Percentiles rank a stretch among this genome's conserved stretches.
These are phyloP conservation scores for Mus spicilegus DNA, from an alignment of 2,113 vertebrate species.

Conservation along the genomic window DNA sequence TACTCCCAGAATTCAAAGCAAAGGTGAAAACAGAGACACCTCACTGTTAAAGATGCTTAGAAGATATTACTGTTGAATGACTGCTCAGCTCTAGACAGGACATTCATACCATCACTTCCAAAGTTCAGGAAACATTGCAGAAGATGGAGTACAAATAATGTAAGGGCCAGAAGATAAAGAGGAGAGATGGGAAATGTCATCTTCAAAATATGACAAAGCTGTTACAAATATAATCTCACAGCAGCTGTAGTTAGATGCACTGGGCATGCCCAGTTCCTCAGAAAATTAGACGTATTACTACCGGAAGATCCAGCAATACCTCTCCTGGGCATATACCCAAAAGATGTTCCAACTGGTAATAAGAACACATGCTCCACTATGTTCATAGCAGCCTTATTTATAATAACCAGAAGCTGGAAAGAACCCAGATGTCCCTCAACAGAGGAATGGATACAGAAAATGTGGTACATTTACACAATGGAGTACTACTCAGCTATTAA, in stretches of 20 bases:
- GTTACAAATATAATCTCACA: background rate
- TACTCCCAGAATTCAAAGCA: background rate
- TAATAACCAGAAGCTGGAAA: too few relatives aligned
- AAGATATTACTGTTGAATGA: background rate
- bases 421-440: too few relatives aligned
- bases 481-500: too few relatives aligned
- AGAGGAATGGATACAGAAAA: too few relatives aligned
- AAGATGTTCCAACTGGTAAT: too few relatives aligned
- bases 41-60: background rate
- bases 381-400: too few relatives aligned
- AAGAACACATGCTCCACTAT: too few relatives aligned
- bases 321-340: too few relatives aligned
- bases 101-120: background rate
- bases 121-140: background rate
- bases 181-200: background rate
- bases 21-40: background rate
- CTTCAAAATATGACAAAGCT: background rate
- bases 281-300: too few relatives aligned
- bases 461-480: too few relatives aligned
- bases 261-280: too few relatives aligned
- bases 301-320: too few relatives aligned
- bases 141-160: background rate
- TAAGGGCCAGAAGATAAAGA: background rate
- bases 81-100: background rate
- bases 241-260: background rate